Evolutionary conservation across 2,888 invertebrate species (phyloP), one percentile per base, ranked within the genome.

Genomic region (Cinara cedri): DNA sequence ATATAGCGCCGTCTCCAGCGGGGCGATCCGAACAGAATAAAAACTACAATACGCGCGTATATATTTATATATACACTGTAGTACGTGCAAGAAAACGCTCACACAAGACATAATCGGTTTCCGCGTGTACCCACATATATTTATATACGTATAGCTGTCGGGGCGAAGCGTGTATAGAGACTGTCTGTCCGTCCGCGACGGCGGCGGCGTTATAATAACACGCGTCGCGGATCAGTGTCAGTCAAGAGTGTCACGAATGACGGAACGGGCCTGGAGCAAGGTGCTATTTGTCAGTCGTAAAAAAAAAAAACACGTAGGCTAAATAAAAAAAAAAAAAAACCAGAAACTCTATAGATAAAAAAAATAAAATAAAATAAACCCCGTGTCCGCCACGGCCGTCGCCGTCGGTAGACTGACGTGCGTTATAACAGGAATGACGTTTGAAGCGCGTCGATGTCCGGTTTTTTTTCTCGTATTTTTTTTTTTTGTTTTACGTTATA

Each of bases 191-290:
- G 55, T 42, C 19, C 26, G 49, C 62, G 57, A 57, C 57, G 19
- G 51, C 14, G 26, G 66, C 81, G 65, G 80, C 74, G 80, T 81
- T 80, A 74, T 80, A 81, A 81, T 81, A 81, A 78, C 78, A 78
- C 78, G 60, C 68, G 78, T 78, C 42, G 68, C 4, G 78, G 78
- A 78, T 78, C 78, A 78, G 60, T 78, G 78, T 78, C 78, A 70
- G 78, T 78, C 78, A 78, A 46, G 62, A 26, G n/a, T 42, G 78
- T 78, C 78, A 68, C 34, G 76, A 76, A 76, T 76, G 76, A 76
- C 60, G 78, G 78, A 70, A 78, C 62, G 68, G 49, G 78, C 78
- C 78, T 60, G 60, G 60, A 60, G 78, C 78, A 42, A 78, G 70
- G 70, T 70, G 78, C 78, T 78, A 78, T 78, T 78, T 78, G 78